Conservation (phyloP, 1,140 invertebrate genomes). For the Nephila pilipes region DNA sequence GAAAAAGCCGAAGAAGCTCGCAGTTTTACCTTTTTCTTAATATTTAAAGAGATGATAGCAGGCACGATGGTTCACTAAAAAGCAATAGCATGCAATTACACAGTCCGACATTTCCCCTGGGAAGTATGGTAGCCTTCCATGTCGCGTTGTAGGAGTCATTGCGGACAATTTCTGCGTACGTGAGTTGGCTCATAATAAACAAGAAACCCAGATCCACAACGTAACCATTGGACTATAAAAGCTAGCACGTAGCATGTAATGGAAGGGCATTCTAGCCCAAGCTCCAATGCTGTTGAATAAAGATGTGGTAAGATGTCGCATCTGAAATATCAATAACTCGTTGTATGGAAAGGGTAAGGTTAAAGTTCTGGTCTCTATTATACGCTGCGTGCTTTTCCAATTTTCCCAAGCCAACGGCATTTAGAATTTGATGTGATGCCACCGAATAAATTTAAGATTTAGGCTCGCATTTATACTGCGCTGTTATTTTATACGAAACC, state of each 20-base stretch:
- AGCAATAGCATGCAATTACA: conserved; percentile 71
- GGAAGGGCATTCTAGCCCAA: conserved; percentile 48
- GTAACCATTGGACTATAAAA: conserved; percentile 68
- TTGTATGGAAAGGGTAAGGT: not conserved
- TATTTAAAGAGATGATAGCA: conserved; percentile 60
- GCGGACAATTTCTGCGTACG: conserved; percentile 63
- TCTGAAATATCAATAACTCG: conserved; percentile 71
- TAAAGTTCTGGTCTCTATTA: conserved; percentile 51
- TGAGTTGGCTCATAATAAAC: conserved; percentile 65
- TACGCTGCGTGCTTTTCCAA: conserved; percentile 67
- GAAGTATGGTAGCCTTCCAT: not conserved
- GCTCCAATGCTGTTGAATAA: conserved; percentile 63
- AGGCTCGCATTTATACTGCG: not conserved
- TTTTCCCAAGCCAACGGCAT: conserved; percentile 26
- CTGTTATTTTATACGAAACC: conserved; percentile 46
- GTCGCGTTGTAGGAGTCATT: conserved; percentile 46
- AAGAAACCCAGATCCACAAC: conserved; percentile 58
- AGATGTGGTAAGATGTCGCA: conserved; percentile 65
- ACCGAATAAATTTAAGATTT: conserved; percentile 56
- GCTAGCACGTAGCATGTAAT: conserved; percentile 61
- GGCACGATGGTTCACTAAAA: conserved; percentile 62
- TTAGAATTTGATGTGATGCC: conserved; percentile 61
- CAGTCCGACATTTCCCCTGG: conserved; percentile 56
- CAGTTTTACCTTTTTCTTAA: conserved; percentile 46
- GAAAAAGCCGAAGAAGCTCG: not conserved